These are phyloP conservation scores for Auanema freiburgensis DNA, from an alignment of 2,888 invertebrate species.

Conservation along the genomic window DNA sequence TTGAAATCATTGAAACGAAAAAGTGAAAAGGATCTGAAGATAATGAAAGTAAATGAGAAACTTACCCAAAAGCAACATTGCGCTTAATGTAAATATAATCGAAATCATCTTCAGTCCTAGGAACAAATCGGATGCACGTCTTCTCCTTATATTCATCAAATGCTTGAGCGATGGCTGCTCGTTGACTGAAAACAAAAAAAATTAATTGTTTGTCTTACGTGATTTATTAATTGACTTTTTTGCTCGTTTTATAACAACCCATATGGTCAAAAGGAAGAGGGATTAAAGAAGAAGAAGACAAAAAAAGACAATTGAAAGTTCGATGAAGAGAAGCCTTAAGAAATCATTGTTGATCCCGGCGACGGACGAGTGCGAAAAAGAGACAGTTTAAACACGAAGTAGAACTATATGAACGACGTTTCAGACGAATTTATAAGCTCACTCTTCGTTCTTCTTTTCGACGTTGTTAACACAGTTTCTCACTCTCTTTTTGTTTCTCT, in stretches of 20 bases:
- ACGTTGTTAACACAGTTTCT: no score
- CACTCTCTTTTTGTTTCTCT: no score
- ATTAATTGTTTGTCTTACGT: background rate
- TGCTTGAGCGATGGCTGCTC: conserved; percentile 69
- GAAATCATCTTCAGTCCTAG: conserved; percentile 69
- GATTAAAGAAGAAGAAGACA: no score
- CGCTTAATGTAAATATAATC: conserved; percentile 72
- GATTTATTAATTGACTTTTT: no score
- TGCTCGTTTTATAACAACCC: background rate
- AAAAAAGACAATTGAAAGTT: no score
- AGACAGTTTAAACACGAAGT: conserved; percentile 4
- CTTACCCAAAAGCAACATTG: conserved; percentile 66
- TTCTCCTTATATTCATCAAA: conserved; percentile 72
- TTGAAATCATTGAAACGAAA: no score
- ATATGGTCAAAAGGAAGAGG: background rate
- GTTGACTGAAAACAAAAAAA: conserved; percentile 48
- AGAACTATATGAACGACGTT: background rate
- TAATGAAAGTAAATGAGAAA: conserved; percentile 8
- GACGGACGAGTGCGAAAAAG: conserved; percentile 6
- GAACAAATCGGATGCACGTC: conserved; percentile 74
- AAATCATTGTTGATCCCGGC: no score
- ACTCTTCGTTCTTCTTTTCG: no score
- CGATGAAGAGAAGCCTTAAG: no score
- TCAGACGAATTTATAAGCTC: no score
- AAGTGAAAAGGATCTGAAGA: no score